phyloP scores from a whole-genome alignment of 2,113 vertebrate genomes.

The Callorhinus ursinus region DNA sequence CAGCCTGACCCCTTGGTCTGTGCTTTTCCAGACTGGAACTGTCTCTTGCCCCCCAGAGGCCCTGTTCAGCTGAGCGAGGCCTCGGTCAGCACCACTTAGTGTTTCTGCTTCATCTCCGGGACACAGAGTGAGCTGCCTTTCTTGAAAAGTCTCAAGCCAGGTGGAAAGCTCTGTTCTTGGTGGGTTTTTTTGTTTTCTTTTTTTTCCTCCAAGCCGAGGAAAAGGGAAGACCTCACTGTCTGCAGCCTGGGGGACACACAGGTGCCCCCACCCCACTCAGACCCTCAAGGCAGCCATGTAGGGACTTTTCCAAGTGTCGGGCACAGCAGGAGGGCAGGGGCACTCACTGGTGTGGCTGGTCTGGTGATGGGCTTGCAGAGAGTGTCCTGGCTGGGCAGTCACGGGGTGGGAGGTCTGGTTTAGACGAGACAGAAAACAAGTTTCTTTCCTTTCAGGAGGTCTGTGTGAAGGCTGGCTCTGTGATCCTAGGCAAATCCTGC shows the following conservation, averaged over 20 bases:
- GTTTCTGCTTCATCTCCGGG: neutral
- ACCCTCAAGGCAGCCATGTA: no score
- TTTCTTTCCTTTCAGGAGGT: neutral
- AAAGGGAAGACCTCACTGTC: neutral
- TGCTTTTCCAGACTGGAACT: neutral
- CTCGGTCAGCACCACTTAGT: neutral
- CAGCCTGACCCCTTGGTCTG: neutral
- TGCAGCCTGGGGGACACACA: neutral
- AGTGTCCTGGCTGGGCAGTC: neutral
- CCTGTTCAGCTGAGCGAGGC: conserved; percentile 4
- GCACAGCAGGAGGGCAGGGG: no score
- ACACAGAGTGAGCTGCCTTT: neutral
- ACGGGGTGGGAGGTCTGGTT: neutral
- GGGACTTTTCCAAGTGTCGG: neutral
- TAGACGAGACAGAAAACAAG: neutral
- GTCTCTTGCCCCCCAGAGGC: neutral
- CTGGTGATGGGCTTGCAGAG: neutral
- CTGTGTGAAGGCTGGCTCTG: neutral
- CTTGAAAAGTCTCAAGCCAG: neutral
- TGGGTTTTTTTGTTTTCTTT: neutral
- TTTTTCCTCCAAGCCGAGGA: neutral
- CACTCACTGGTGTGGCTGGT: no score
- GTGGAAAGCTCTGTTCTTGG: neutral
- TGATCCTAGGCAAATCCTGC: no score
- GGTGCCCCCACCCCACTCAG: fast-evolving